A percentile compares a stretch with the other conserved stretches of the same genome.
Conservation (phyloP, 2,888 invertebrate species). For the Plemyria rubiginata region DNA sequence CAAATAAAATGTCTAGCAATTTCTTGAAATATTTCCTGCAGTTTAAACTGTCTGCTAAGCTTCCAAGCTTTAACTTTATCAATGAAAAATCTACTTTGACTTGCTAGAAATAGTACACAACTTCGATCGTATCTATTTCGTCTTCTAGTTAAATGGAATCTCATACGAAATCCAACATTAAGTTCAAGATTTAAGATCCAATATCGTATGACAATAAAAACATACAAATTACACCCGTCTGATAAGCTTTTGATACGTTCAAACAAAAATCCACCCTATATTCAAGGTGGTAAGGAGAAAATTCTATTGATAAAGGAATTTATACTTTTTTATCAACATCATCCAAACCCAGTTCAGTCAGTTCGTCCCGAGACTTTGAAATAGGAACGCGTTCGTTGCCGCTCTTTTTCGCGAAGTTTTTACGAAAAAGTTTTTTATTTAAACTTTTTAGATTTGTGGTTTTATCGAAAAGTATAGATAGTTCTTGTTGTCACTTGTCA, state of each 20-base stretch:
- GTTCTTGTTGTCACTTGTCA: no score
- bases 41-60: constrained; percentile 29
- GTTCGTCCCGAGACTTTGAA: constrained; percentile 34
- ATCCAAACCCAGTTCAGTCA: constrained; percentile 35
- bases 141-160: constrained; percentile 28
- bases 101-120: background rate
- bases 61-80: constrained; percentile 13
- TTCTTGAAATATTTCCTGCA: constrained; percentile 24
- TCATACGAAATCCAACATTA: constrained; percentile 18
- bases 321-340: constrained; percentile 32
- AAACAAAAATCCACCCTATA: constrained; percentile 26
- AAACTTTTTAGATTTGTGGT: no score
- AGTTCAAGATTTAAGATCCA: background rate
- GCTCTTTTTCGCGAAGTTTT: constrained; percentile 19
- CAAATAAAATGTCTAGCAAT: constrained; percentile 34
- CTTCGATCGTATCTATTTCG: constrained; percentile 6
- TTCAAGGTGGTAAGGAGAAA: background rate
- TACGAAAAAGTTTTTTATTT: constrained; percentile 17
- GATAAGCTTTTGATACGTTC: constrained; percentile 31
- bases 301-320: background rate
- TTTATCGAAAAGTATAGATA: background rate
- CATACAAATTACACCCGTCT: constrained; percentile 20
- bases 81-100: constrained; percentile 20
- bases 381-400: constrained; percentile 17
- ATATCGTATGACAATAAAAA: constrained; percentile 10